Conservation (phyloP, 2,113 vertebrate genomes). For the Trichechus manatus region DNA sequence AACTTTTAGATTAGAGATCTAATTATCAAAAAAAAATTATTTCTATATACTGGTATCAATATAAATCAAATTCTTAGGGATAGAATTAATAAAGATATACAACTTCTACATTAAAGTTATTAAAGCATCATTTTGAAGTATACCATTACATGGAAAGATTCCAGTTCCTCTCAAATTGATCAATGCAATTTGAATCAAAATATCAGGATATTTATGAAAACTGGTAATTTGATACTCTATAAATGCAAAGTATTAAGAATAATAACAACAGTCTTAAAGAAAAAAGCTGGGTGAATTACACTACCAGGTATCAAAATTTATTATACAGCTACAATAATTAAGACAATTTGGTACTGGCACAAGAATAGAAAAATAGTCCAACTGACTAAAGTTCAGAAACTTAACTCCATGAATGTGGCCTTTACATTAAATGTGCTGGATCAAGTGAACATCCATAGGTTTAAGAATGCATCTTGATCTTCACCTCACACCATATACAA, state of each 20-base stretch:
- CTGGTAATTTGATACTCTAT: background rate
- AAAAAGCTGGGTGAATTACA: background rate
- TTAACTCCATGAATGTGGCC: background rate
- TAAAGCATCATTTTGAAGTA: background rate
- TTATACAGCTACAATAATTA: background rate
- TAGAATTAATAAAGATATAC: background rate
- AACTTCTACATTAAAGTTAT: background rate
- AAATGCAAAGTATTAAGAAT: background rate
- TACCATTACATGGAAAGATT: background rate
- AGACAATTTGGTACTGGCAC: background rate
- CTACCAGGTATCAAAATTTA: background rate
- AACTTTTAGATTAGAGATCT: background rate
- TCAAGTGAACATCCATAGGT: background rate
- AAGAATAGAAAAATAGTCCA: background rate
- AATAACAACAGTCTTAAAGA: background rate
- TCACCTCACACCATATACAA: background rate
- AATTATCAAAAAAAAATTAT: background rate
- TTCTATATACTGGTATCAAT: background rate
- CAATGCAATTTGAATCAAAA: slow-evolving; percentile 43
- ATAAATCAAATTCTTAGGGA: background rate
- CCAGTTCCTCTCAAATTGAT: background rate
- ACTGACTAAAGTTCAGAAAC: background rate
- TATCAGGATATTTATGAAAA: background rate
- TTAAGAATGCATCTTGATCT: background rate
- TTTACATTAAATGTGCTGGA: background rate